Evolutionary conservation across 2,797 vertebrate species (phyloP).

Genomic region (Eospalax fontanierii): DNA sequence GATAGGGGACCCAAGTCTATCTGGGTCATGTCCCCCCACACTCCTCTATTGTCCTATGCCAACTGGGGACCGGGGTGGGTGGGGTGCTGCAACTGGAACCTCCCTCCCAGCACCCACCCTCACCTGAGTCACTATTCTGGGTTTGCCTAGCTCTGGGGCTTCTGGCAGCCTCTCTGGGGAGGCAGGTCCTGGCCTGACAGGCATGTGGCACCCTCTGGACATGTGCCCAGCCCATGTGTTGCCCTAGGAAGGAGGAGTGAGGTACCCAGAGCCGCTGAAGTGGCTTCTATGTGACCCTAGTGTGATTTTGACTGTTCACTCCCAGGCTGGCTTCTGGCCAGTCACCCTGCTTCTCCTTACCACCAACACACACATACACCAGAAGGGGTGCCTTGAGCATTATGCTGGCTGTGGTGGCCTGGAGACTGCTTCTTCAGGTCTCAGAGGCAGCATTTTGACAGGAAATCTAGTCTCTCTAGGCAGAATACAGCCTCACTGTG

Average conservation of each 20-base stretch:
- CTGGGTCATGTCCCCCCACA: neutral
- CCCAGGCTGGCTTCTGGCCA: neutral
- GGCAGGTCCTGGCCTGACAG: slow-evolving; percentile 76
- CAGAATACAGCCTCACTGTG: neutral
- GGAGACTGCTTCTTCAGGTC: neutral
- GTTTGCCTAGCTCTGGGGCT: slow-evolving; percentile 67
- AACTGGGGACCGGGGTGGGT: neutral
- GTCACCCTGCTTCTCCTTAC: too few relatives aligned
- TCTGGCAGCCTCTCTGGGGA: slow-evolving; percentile 68
- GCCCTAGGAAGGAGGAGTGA: neutral
- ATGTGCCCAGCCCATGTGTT: slow-evolving; percentile 68
- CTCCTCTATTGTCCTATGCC: neutral
- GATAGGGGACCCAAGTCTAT: neutral
- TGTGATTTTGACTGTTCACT: neutral
- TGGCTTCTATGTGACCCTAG: slow-evolving; percentile 16
- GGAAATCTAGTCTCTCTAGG: neutral
- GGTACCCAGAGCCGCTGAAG: slow-evolving; percentile 19
- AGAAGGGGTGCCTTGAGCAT: neutral
- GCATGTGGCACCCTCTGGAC: slow-evolving; percentile 73
- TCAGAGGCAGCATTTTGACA: neutral
- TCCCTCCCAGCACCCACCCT: neutral
- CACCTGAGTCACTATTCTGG: slow-evolving; percentile 67
- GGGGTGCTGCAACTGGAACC: neutral
- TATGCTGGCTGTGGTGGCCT: neutral
- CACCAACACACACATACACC: neutral